Base-by-base conservation (phyloP, 2,797 vertebrate genomes). In the Cetoscarus ocellatus region DNA sequence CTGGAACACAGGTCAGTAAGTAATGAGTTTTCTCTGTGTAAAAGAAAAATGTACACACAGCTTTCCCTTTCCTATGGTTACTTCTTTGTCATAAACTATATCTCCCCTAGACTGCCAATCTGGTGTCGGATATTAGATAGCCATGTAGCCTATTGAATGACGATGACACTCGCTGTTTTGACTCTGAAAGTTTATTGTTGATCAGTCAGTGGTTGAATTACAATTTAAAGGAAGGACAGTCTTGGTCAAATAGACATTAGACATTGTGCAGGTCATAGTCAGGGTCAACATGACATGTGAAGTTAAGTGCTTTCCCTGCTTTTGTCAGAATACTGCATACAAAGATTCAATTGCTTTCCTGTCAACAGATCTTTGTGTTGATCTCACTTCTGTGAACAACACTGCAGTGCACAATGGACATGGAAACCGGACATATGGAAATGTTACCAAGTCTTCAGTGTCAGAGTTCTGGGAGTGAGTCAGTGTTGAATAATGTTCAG, bases 1-100 rank as follows among this genome's bases (percentile, higher is more conserved):
- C 64, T 92, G 91, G 91, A 93, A 92, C 75, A 91, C 86, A 70
- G 83, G 86, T 86, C 27, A 58, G 59, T 55, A 14, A 42, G 11
- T 19, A 38, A 51, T 50, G 0, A 59, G 51, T 8, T 13, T 14
- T 18, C 7, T 9, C 5, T 35, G 45, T 47, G n/a, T 15, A n/a
- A n/a, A 45, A 45, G 7, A 15, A 44, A 6, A 19, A 14, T 6
- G 47, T 11, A 3, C 3, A 59, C 12, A 10, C 43, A 6, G 11
- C 14, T 15, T 45, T 45, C 43, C 15, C 40, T 45, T 7, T 5
- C 42, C 40, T 42, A 2, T 43, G 42, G 42, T 43, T 27, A 27
- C 27, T 27, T 27, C 27, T 27, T 27, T 27, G 27, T 27, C n/a
- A n/a, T n/a, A n/a, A n/a, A n/a, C n/a, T n/a, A n/a, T n/a, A n/a